Base-by-base conservation (phyloP, 2,113 vertebrate genomes). In the Nothoprocta perdicaria region DNA sequence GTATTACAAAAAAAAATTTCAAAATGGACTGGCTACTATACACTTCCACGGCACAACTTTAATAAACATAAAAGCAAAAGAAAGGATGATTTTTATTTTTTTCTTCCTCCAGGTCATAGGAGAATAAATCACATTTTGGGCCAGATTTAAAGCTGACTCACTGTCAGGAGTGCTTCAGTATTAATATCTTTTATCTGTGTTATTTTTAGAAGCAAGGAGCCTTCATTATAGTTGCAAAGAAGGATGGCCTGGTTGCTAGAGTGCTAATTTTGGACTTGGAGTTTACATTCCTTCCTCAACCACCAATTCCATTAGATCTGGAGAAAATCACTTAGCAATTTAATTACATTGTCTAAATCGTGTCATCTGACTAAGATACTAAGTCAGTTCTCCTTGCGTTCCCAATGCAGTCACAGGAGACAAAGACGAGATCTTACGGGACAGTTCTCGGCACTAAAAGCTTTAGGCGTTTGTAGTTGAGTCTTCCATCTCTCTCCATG, bases 181-280 rank as follows among this genome's bases (percentile, higher is more conserved):
- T 82, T 85, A 91, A 84, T 77, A 77, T 22, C 50, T 87, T 92
- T 93, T 85, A 60, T 22, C 14, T 72, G 66, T 61, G 60, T 66
- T 82, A 82, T 85, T 88, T 90, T 95, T 85, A 92, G 91, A 87
- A 95, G 87, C 12, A 77, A 93, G 46, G 71, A 66, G 53, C n/a
- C 48, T 90, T 88, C 45, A 53, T 94, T 90, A 66, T 48, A 81
- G 60, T 81, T 77, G 62, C 19, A 72, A 90, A 77, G 60, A 90
- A 84, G 58, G 62, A 69, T 1, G 6, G 50, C 78, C 74, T 90
- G 38, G 81, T 82, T 86, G 31, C 80, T 74, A 45, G 35, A 40
- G 29, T 48, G 61, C 45, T 92, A 69, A 82, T 90, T 95, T 86
- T 86, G 86, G 55, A 90, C 53, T 82, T 22, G 13, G 46, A 72